Evolutionary conservation across 2,888 invertebrate species (phyloP), one percentile per base, ranked within the genome.

Genomic region (Mesorhabditis belari): DNA sequence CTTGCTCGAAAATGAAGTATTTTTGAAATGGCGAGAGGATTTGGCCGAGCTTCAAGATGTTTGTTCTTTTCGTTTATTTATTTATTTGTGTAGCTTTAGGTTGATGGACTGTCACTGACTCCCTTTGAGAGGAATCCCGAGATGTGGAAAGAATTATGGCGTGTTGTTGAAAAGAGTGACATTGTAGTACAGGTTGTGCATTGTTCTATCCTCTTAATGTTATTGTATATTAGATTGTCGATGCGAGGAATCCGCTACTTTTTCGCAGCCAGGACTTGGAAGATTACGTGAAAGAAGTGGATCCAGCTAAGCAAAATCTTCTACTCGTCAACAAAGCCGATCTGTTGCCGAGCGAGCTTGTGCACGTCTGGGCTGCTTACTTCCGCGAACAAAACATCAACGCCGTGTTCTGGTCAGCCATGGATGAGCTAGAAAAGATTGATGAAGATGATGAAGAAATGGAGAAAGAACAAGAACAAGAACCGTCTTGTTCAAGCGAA

Each of bases 141-240:
- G 81, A 90, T 98, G 75, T 98, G 98, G 98, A 87, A 94, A 55
- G 98, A 99, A 81, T 82, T 99, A 29, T 99, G 98, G 98, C 87
- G 96, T 73, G 96, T 98, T 0, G 87, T 98, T n/a, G 98, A 99
- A 82, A 87, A 90, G 73, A 87, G 86, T 80, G 83, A 82, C 55
- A 58, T 81, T 27, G 62, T 81, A 25, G 80, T 81, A 0, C 80
- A 76, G 71, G 75, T 74, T 55, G 17, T 53, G 21, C 27, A 26
- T 23, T 55, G 24, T 27, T 17, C 25, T 51, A 9, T 50, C 29
- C 24, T 26, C 52, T 56, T n/a, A n/a, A 5, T 12, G 27, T 5
- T 5, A 4, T 4, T 28, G 19, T 57, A 29, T 53, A 58, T 17
- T 90, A 99, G 82, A 91, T 99, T 66, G 89, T 96, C 17, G 98